Base-by-base conservation (phyloP, 2,113 vertebrate species). In the Plecotus auritus region DNA sequence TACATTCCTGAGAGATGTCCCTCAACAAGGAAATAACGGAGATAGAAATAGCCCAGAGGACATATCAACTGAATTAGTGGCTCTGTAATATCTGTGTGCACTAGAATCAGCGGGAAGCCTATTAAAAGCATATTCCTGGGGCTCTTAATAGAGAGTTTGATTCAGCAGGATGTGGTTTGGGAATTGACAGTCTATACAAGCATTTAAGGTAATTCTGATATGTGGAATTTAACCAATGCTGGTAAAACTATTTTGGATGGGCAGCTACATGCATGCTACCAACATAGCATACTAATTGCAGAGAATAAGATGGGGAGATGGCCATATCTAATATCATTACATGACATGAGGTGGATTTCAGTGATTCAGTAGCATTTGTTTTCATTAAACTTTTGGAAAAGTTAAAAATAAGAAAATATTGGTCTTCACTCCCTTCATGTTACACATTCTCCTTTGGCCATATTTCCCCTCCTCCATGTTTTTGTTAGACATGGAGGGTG, bases 1-100 rank as follows among this genome's bases (percentile, higher is more conserved):
- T 3, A 8, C 16, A 7, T 56, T 2, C 72, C 2, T 69, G 20
- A 20, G n/a, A 61, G 0, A 26, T 47, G 4, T 1, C 64, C 14
- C 11, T 76, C 11, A 32, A 9, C 94, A 83, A 87, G 26, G 7
- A 30, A 85, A 76, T 28, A 78, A 56, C 2, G 10, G 10, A 70
- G 2, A 14, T 84, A 49, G 32, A 61, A 66, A 80, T 10, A 73
- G 26, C 0, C 30, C 7, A 66, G 76, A 56, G 16, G 86, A 35
- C 26, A 42, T 5, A 73, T 2, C 10, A 37, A 7, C 7, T 32
- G 47, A 89, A 51, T 23, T 74, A 73, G 9, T 47, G 3, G 35
- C 61, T 96, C n/a, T 67, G 28, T 81, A 40, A 47, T 28, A 69
- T 18, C 45, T 77, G 9, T 32, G 11, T 73, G 7, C 28, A 61